Evolutionary conservation across 2,113 vertebrate genomes (phyloP), one percentile per base, ranked within the genome.

Genomic region (Acanthisitta chloris): DNA sequence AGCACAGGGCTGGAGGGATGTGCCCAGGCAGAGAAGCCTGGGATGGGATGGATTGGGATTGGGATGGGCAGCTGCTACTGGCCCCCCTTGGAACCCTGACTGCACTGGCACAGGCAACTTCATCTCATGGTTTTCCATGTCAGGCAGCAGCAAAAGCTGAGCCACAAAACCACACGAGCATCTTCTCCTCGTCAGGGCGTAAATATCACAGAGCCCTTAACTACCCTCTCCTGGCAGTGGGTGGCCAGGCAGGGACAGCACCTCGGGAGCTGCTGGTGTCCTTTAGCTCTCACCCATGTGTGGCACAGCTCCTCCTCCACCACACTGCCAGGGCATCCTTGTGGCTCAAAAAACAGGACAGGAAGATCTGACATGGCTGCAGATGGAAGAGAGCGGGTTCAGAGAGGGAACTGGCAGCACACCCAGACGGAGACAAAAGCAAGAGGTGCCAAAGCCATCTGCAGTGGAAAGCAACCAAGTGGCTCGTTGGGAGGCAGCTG

Each of bases 361-460:
- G 65, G 64, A 14, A 10, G 72, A 9, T 79, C 23, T 43, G 89
- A 38, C 59, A 5, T 2, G 62, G 86, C 92, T 70, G 95, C 86
- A 80, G 91, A 91, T 94, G 92, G 94, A 92, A 71, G 36, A 52
- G 66, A 82, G 82, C 51, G 34, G 92, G 40, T 9, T 86, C 3
- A 3, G 74, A 61, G 87, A 28, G 54, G 36, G 95, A 96, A 4
- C 88, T 93, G 95, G 95, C 95, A 97, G 90, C 43, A 3, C 88
- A 97, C 86, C 95, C 95, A 12, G 58, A 58, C 2, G 0, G 79
- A 93, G 88, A 92, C 81, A 82, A 84, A 74, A 81, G 92, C 29
- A 1, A 89, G 88, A 88, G 80, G 64, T 86, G 95, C 95, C 91
- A 86, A n/a, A 92, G 88, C 94, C 91, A 89, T 96, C 95, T 94